Conservation (phyloP, 2,797 vertebrate species). For the Galago senegalensis region DNA sequence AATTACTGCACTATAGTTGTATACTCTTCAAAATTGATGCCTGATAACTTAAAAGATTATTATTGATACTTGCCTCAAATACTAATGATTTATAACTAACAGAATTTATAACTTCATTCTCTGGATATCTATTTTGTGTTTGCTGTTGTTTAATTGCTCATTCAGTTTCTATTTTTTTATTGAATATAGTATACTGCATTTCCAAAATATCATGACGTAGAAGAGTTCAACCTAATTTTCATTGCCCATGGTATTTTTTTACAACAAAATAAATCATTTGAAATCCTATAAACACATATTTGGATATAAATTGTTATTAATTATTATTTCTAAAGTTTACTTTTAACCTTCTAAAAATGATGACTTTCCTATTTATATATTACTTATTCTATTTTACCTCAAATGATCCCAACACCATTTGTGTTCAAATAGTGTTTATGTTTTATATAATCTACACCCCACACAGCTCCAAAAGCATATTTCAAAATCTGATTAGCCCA, state of each 20-base stretch:
- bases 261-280: not conserved
- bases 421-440: not conserved
- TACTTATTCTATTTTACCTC: not conserved
- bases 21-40: not conserved
- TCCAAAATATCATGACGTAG: not conserved
- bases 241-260: not conserved
- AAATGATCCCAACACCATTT: not conserved
- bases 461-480: not conserved
- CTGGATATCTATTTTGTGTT: not conserved
- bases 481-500: not conserved
- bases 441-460: not conserved
- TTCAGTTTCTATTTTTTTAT: not conserved
- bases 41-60: not conserved
- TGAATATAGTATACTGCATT: not conserved
- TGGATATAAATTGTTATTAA: not conserved
- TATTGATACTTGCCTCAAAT: not conserved
- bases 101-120: not conserved
- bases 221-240: slow-evolving; percentile 12
- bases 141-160: not conserved
- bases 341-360: not conserved
- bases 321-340: not conserved
- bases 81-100: not conserved
- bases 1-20: not conserved
- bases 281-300: not conserved
- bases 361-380: not conserved